Percentiles rank a stretch among this genome's conserved stretches.
These are phyloP conservation scores for Leptocoma aspasia DNA, from an alignment of 2,113 vertebrate genomes.

Conservation along the genomic window DNA sequence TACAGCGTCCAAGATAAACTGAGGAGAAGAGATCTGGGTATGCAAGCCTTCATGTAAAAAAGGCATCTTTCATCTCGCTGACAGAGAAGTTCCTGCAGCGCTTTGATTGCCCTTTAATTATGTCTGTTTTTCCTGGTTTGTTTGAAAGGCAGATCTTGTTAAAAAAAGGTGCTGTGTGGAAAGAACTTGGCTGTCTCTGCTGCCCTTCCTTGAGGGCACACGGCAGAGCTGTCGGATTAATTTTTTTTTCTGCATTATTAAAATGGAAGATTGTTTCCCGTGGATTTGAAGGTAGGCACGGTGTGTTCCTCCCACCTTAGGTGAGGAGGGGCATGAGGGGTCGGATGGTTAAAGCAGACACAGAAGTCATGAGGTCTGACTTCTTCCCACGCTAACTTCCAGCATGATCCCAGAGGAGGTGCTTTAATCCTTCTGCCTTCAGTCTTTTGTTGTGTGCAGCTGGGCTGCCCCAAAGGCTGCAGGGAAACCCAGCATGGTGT, in stretches of 20 bases:
- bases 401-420: neutral
- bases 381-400: neutral
- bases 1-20: neutral
- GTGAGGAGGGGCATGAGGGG: neutral
- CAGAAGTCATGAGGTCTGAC: neutral
- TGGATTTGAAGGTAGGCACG: neutral
- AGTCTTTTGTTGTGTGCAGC: neutral
- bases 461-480: neutral
- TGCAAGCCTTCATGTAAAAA: constrained; percentile 24
- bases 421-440: neutral
- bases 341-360: neutral
- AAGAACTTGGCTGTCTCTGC: constrained; percentile 48
- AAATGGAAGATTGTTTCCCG: neutral
- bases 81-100: constrained; percentile 34
- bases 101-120: constrained; percentile 62
- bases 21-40: neutral
- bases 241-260: neutral
- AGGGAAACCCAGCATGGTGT: neutral
- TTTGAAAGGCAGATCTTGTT: constrained; percentile 59
- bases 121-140: constrained; percentile 45
- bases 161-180: constrained; percentile 49
- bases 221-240: neutral
- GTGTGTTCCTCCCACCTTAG: neutral
- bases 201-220: constrained; percentile 54
- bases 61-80: constrained; percentile 53